Evolutionary conservation across 2,888 invertebrate species (phyloP).

Genomic region (Melieria picta): DNA sequence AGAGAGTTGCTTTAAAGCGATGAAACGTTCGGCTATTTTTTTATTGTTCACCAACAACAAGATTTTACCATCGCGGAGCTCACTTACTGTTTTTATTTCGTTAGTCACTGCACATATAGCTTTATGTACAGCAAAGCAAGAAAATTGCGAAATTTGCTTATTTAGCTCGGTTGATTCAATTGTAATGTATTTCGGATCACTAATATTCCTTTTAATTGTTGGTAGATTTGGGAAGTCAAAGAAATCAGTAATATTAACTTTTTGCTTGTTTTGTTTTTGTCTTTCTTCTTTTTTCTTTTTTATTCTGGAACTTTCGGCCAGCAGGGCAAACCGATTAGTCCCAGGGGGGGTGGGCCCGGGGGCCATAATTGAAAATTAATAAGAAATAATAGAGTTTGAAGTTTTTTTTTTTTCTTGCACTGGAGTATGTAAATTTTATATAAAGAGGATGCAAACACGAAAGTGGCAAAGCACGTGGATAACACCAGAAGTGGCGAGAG

Average conservation of each 20-base stretch:
- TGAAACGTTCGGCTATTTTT: constrained; percentile 11
- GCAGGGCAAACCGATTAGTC: constrained; percentile 9
- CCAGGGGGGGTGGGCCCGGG: constrained; percentile 7
- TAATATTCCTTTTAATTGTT: constrained; percentile 4
- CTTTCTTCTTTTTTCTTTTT: constrained; percentile 6
- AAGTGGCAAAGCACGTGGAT: no score
- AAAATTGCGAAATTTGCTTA: background rate
- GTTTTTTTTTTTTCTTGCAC: no score
- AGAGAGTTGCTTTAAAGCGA: constrained; percentile 12
- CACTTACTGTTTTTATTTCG: constrained; percentile 2
- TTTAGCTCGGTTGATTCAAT: constrained; percentile 1
- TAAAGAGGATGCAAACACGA: no score
- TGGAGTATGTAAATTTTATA: no score
- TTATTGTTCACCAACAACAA: constrained; percentile 11
- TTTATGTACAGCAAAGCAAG: constrained; percentile 17
- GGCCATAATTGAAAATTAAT: background rate
- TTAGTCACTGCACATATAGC: constrained; percentile 5
- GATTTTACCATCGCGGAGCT: constrained; percentile 10
- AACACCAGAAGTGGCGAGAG: background rate
- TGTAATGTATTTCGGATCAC: constrained; percentile 9
- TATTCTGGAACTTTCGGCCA: constrained; percentile 2
- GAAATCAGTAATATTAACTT: constrained; percentile 2
- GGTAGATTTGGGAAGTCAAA: constrained; percentile 11
- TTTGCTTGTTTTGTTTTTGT: constrained; percentile 6
- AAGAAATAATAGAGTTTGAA: no score